Evolutionary conservation across 2,888 invertebrate genomes (phyloP), one percentile per base, ranked within the genome.

Genomic region (Agriopis marginaria): DNA sequence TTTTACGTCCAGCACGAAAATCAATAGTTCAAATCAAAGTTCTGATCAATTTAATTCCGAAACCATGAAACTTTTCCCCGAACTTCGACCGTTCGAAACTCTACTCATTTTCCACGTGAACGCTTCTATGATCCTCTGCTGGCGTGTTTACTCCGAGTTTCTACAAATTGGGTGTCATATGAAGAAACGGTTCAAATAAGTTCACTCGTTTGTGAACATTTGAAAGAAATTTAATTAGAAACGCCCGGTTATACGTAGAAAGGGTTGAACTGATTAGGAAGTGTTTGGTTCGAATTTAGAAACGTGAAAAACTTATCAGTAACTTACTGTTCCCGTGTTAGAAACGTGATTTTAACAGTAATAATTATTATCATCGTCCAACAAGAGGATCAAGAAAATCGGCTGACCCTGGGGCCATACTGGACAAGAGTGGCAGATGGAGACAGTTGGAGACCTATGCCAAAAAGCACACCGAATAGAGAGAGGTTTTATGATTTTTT

Each of bases 81-180:
- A 67, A 62, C 40, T 67, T 60, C 17, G 7, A 44, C 23, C 23
- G n/a, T 53, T 53, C 47, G 49, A 39, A 63, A 60, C 50, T 67
- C 67, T 44, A 40, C 39, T 67, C 62, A 56, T 67, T 67, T 62
- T 67, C 44, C 67, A 45, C 39, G 40, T 67, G 67, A 67, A 45
- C 67, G 67, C 44, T 56, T 39, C 44, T 44, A 17, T 23, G 66
- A 42, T 47, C 32, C 53, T 42, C 14, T 6, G 11, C 11, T 12
- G n/a, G 63, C 23, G 32, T 53, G 50, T 53, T 65, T 42, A 61
- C 61, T 55, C 49, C 14, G 23, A 55, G 50, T 61, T 55, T 53
- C 4, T 61, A 32, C 47, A 62, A 66, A 62, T 62, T 66, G 55
- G 59, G 61, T 55, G 66, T 62, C 66, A 66, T 42, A 42, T 49